Base-by-base conservation (phyloP, 2,113 vertebrate genomes). In the Barnardius zonarius region DNA sequence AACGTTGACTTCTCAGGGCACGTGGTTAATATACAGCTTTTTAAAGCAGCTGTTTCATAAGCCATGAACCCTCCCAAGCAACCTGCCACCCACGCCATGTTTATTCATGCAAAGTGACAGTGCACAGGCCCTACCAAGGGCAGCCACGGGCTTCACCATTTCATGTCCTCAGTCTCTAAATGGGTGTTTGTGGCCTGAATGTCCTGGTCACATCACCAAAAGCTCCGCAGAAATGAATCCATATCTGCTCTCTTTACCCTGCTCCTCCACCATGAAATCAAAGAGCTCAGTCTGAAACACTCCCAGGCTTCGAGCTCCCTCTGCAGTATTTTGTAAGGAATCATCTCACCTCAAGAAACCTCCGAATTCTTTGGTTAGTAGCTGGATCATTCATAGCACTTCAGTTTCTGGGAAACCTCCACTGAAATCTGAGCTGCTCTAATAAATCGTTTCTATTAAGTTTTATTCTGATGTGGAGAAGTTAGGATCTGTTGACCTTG, bases 241-340 rank as follows among this genome's bases (percentile, higher is more conserved):
- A 20, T 46, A 2, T 49, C 3, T 3, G 11, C 13, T 72, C 10
- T 46, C 35, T 22, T 68, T 31, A 18, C 30, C 23, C 59, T 8
- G 35, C 18, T 70, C 39, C 27, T 92, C 13, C 78, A 62, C 51
- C 16, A 5, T 2, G 41, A 70, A 76, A 11, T 4, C 61, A 10
- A 35, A 81, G 57, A 20, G 39, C 57, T 4, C 3, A 10, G 17
- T 3, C 1, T 19, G 37, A 54, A 31, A 39, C n/a, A 91, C 91
- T 96, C 62, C 39, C 88, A 55, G 46, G 93, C 93, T 95, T 95
- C 33, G 93, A 96, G 96, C 95, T 94, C 97, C 96, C 95, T 95
- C 97, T 97, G 82, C 92, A 95, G 92, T 13, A 90, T 79, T 92
- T 80, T 12, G 20, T 18, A 30, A 54, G 72, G 57, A 86, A 55